Evolutionary conservation across 53 echinoderm and acorn worm species (phyloP).

Genomic region (Echinometra lucunter): DNA sequence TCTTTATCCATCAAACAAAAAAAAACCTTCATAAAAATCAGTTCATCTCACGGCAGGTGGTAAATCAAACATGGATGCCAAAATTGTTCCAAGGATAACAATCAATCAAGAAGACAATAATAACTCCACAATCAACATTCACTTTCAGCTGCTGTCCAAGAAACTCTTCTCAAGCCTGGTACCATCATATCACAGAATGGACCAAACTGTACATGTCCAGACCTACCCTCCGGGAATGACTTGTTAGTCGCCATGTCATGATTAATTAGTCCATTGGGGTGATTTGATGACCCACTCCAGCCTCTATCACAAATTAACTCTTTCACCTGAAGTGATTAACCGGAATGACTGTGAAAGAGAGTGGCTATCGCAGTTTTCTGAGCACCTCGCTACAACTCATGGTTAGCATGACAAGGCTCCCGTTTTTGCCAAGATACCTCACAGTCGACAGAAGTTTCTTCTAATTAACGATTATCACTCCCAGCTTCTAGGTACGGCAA

Average conservation of each 20-base stretch:
- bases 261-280: slow-evolving; percentile 27
- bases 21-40: not conserved
- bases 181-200: not conserved
- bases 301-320: not conserved
- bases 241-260: not conserved
- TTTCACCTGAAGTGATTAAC: slow-evolving; percentile 21
- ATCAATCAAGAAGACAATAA: not conserved
- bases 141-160: not conserved
- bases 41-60: not conserved
- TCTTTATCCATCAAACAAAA: not conserved
- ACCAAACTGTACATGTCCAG: not conserved
- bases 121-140: not conserved
- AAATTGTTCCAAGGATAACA: not conserved
- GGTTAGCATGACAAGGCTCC: not conserved
- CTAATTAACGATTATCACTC: slow-evolving; percentile 43
- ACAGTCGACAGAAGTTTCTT: not conserved
- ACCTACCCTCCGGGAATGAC: not conserved
- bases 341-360: not conserved
- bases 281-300: not conserved
- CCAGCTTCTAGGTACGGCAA: not conserved
- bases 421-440: not conserved
- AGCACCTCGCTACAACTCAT: not conserved
- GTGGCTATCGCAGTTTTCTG: not conserved
- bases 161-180: not conserved
- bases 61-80: slow-evolving; percentile 43